Conservation (phyloP, 1,140 invertebrate species). For the Leptinotarsa defecta region DNA sequence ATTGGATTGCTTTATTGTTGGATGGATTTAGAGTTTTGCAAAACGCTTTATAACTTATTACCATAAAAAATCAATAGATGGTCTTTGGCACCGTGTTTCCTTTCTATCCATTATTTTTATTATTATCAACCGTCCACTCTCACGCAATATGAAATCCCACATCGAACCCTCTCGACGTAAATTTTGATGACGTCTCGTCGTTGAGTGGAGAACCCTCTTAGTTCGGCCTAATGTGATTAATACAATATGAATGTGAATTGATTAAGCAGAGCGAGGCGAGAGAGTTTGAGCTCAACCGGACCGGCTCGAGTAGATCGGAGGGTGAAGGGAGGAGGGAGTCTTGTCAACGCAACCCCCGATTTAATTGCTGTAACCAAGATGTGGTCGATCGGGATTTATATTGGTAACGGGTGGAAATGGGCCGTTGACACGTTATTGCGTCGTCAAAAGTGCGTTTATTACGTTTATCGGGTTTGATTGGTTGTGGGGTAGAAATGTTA, state of each 20-base stretch:
- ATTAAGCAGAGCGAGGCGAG: conserved; percentile 43
- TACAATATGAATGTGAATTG: conserved; percentile 52
- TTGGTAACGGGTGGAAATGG: conserved; percentile 21
- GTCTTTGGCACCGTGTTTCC: no score
- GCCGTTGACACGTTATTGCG: background rate
- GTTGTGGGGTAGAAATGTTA: background rate
- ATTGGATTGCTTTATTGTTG: no score
- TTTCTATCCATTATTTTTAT: no score
- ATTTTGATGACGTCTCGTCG: conserved; percentile 10
- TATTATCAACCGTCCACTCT: no score
- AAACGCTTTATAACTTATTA: no score
- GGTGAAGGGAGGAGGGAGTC: background rate
- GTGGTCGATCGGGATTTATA: conserved; percentile 44
- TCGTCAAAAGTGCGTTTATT: conserved; percentile 4
- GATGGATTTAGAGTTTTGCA: no score
- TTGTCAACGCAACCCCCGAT: conserved; percentile 39
- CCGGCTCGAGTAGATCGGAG: conserved; percentile 42
- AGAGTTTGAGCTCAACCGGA: conserved; percentile 30
- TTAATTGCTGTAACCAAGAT: conserved; percentile 48
- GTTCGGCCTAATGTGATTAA: conserved; percentile 52
- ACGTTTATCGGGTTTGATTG: background rate
- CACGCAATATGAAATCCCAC: background rate
- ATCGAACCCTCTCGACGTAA: background rate
- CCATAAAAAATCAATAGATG: no score
- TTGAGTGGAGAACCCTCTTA: conserved; percentile 43